A percentile compares a stretch with the other conserved stretches of the same genome.
Conservation (phyloP, 2,888 invertebrate species). For the Epistrophe grossulariae region DNA sequence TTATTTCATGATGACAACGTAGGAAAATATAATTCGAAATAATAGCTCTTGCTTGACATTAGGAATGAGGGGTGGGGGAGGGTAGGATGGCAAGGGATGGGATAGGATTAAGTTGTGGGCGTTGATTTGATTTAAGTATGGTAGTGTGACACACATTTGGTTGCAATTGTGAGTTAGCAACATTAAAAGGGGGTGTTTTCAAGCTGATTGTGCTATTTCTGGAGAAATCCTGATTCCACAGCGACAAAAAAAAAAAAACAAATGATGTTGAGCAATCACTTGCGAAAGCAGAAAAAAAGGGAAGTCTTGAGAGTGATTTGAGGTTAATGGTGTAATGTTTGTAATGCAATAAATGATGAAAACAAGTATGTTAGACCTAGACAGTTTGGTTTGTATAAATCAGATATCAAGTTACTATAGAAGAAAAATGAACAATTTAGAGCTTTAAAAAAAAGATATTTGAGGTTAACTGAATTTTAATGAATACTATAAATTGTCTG, state of each 20-base stretch:
- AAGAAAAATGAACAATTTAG: not conserved
- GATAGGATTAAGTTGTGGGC: constrained; percentile 25
- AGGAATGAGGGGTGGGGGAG: not conserved
- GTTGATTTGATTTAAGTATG: constrained; percentile 35
- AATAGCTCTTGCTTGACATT: constrained; percentile 18
- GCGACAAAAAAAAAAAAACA: not conserved
- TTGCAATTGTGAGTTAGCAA: constrained; percentile 2
- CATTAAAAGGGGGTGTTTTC: not conserved
- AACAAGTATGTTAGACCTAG: not conserved
- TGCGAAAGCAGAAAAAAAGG: no score
- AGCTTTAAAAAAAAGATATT: not conserved
- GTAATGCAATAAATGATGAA: not conserved
- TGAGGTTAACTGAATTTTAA: no score
- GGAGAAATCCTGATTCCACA: constrained; percentile 3
- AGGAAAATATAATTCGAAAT: constrained; percentile 61
- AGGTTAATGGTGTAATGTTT: not conserved
- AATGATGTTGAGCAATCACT: constrained; percentile 17
- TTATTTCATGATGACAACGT: constrained; percentile 56
- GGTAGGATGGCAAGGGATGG: not conserved
- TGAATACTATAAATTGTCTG: no score
- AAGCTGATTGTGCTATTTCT: constrained; percentile 35
- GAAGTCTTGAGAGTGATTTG: not conserved
- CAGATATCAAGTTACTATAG: not conserved
- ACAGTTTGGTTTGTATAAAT: not conserved
- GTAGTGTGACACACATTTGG: constrained; percentile 11